phyloP scores from a whole-genome alignment of 1,140 invertebrate species.

The Trachelipus rathkii region DNA sequence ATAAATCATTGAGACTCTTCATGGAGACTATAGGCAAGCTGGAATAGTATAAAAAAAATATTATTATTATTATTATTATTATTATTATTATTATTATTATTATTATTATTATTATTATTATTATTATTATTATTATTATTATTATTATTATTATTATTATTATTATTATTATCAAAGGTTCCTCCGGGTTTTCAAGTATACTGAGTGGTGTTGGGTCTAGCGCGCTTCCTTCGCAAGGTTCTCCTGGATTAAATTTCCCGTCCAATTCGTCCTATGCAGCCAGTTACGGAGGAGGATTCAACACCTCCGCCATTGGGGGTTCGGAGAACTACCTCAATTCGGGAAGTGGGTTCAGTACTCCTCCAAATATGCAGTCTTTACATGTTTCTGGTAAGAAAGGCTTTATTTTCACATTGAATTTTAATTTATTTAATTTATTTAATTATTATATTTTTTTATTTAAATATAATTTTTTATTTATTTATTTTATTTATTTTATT shows the following conservation, averaged over 20 bases:
- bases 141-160: slow-evolving; percentile 1
- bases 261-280: neutral
- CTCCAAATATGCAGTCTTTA: neutral
- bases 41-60: neutral
- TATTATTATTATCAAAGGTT: neutral
- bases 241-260: neutral
- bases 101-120: slow-evolving; percentile 15
- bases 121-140: slow-evolving; percentile 3
- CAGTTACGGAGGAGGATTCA: neutral
- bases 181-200: neutral
- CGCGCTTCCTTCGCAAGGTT: neutral
- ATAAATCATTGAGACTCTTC: too few species aligned
- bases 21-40: too few species aligned
- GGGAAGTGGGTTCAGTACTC: neutral
- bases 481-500: too few species aligned
- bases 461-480: too few species aligned
- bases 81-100: slow-evolving; percentile 15
- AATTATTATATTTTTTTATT: too few species aligned
- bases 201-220: neutral
- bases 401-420: too few species aligned
- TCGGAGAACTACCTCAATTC: neutral
- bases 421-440: too few species aligned
- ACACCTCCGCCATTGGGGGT: neutral
- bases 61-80: slow-evolving; percentile 15
- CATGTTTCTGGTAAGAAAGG: neutral